Percentiles rank a stretch among this genome's conserved stretches.
Conservation (phyloP, 1,140 invertebrate genomes). For the Whitmania pigra region DNA sequence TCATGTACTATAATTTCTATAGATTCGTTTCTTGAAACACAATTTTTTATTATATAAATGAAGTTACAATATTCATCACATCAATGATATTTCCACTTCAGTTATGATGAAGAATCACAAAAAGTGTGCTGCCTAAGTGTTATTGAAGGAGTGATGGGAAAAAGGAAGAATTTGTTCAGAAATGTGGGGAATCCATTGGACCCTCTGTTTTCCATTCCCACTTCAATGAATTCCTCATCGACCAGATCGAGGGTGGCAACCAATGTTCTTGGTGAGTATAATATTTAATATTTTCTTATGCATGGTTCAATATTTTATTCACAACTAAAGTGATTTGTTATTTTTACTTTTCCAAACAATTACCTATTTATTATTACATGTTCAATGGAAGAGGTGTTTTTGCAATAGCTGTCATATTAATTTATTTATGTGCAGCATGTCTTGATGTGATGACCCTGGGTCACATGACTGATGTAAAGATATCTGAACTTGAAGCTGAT, state of each 20-base stretch:
- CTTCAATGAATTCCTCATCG: background rate
- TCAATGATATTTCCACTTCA: background rate
- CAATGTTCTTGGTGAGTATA: background rate
- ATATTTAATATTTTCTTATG: too few species aligned
- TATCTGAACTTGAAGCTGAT: conserved; percentile 37
- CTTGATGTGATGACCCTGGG: conserved; percentile 73
- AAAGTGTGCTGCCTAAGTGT: background rate
- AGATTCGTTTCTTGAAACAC: too few species aligned
- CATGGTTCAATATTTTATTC: too few species aligned
- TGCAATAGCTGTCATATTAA: too few species aligned
- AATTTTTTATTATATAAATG: too few species aligned
- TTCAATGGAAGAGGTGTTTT: too few species aligned
- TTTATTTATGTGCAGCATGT: conserved; percentile 46
- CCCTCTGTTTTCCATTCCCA: conserved; percentile 2
- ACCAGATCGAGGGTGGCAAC: conserved; percentile 1
- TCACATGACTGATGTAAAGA: conserved; percentile 54
- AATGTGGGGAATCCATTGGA: background rate
- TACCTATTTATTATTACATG: too few species aligned
- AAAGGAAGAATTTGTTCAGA: background rate
- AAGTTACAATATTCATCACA: background rate
- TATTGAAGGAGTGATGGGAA: background rate
- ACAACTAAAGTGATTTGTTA: too few species aligned
- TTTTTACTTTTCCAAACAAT: too few species aligned
- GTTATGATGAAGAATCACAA: background rate
- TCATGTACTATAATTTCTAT: too few species aligned